Conservation (phyloP, 2,113 vertebrate genomes). For the Parotia lawesii region DNA sequence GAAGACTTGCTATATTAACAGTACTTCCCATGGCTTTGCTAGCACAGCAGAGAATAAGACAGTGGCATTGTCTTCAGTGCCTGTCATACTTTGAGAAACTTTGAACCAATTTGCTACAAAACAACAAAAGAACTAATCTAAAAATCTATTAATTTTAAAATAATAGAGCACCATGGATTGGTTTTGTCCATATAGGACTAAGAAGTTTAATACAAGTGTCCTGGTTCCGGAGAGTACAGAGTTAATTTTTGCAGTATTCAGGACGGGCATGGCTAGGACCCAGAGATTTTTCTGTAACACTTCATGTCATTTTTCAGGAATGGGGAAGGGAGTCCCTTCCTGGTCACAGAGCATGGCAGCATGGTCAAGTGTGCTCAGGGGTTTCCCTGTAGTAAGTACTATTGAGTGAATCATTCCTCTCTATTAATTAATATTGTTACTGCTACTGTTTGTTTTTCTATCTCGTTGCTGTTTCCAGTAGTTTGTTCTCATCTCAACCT, state of each 20-base stretch:
- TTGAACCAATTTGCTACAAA: background rate
- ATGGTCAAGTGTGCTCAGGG: rapidly evolving
- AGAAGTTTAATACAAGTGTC: background rate
- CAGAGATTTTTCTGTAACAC: background rate
- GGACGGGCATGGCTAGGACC: background rate
- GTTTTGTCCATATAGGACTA: background rate
- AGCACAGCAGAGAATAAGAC: background rate
- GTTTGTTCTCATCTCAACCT: background rate
- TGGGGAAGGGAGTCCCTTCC: background rate
- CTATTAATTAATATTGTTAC: too few relatives aligned
- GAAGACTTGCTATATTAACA: background rate
- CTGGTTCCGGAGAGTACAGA: background rate
- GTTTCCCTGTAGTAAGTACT: background rate
- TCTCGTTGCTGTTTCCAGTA: background rate
- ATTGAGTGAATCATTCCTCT: too few relatives aligned
- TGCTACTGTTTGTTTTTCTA: background rate
- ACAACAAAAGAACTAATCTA: background rate
- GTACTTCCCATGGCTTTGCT: background rate
- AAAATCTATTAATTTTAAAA: background rate
- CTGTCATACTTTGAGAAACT: background rate
- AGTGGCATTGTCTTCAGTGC: background rate
- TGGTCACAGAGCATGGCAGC: too few relatives aligned
- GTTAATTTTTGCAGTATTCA: background rate
- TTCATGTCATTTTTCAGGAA: background rate
- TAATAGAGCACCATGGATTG: background rate